These are phyloP conservation scores for human DNA, from an alignment of 2,113 vertebrate species.

Conservation along the genomic window DNA sequence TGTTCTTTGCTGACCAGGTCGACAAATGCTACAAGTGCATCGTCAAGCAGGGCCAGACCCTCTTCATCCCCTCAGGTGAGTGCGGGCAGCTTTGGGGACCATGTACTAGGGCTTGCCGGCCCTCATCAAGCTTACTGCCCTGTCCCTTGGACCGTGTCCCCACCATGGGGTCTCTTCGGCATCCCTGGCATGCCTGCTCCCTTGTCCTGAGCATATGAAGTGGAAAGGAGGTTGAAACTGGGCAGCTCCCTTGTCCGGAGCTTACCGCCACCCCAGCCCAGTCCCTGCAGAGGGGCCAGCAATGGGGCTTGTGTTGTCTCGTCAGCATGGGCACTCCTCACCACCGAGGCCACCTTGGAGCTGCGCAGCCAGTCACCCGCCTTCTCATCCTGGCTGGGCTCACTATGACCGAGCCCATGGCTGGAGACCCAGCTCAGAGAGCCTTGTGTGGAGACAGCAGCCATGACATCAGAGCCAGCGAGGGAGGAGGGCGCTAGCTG, in stretches of 20 bases:
- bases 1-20: conserved; percentile 99
- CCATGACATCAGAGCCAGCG: rapidly evolving
- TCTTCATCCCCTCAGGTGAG: conserved; percentile 98
- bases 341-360: not conserved
- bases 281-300: not conserved
- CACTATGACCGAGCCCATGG: not conserved
- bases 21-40: conserved; percentile 99
- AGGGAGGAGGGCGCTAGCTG: not conserved
- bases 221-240: no score
- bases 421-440: not conserved
- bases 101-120: rapidly evolving
- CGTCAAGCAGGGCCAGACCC: conserved; percentile 97
- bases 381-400: not conserved
- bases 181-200: not conserved
- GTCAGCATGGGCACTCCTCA: not conserved
- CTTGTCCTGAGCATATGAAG: not conserved
- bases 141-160: rapidly evolving
- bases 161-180: not conserved
- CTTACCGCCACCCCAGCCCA: rapidly evolving
- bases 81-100: not conserved
- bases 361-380: no score
- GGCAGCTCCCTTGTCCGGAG: not conserved
- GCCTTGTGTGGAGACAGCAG: not conserved
- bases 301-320: not conserved
- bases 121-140: no score